Base-by-base conservation (phyloP, 2,888 invertebrate species). In the Tetrapedia diversipes region DNA sequence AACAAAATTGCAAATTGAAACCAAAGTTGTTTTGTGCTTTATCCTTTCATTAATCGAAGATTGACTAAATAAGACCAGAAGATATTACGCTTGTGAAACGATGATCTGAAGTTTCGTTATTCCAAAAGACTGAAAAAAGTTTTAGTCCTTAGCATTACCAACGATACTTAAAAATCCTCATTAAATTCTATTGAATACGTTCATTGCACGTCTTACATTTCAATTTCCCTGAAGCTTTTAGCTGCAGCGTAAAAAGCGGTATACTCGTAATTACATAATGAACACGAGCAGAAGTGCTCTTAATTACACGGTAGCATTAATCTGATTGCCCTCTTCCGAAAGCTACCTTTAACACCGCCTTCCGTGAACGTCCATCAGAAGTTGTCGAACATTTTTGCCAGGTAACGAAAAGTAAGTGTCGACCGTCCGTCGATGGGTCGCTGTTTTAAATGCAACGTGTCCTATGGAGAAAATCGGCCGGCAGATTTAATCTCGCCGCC, bases 331-430 rank as follows among this genome's bases (percentile, higher is more conserved):
- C 7, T 64, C 51, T 39, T 29, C 37, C 11, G 66, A 74, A 53
- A 66, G 65, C 57, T 45, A 64, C 49, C 59, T 43, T 49, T 37
- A 45, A 45, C 32, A 19, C 24, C n/a, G 24, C 39, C 27, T 47
- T n/a, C 24, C n/a, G 2, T 11, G 8, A 7, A 34, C 34, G 53
- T 34, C 3, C 61, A 34, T 34, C 14, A 29, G 27, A 70, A 47
- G 11, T 11, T 29, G 59, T 14, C 70, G 37, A 67, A 43, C 79
- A 77, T 79, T 87, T 82, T 72, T 73, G 85, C 81, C 82, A 78
- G 78, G 76, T 87, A 87, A 87, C 78, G 67, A 53, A 71, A 85
- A 60, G 39, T 79, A 82, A 85, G 63, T 79, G 76, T 47, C 7
- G 71, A 11, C 49, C 41, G 51, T 43, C 53, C 29, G 34, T 51